Evolutionary conservation across 2,797 vertebrate genomes (phyloP), one percentile per base, ranked within the genome.

Genomic region (Chromis chromis): DNA sequence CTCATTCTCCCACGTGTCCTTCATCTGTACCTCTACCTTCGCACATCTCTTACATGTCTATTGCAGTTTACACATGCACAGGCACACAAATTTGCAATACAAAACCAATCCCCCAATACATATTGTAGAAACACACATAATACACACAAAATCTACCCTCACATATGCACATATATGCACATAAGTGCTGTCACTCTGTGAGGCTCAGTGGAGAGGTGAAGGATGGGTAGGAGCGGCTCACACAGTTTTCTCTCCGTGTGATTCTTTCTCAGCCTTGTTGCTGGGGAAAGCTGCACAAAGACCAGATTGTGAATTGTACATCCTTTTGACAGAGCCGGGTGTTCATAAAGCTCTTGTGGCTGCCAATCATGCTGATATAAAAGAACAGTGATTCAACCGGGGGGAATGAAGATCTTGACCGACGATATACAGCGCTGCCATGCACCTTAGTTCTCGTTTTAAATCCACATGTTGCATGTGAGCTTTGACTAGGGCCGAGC

Each of bases 281-380:
- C 79, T 24, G 40, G 72, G 85, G 55, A 86, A 91, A 92, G 86
- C 74, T 70, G 19, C 63, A 71, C 81, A 87, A 89, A 89, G 77
- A 73, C 82, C 63, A 54, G 73, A 70, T 77, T 85, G 80, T 79
- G 84, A 84, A 84, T 78, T 61, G 70, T 74, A 80, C 80, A 86
- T 89, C 84, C 78, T 76, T 83, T 61, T 79, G 76, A 90, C 79
- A 79, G 83, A 77, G 84, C 66, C 1, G 2, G 68, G 48, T 81
- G 78, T 88, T 83, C 67, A 13, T 57, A 74, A 83, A 67, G 81
- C 86, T 87, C 74, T 42, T 19, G 62, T 74, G 86, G 71, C 88
- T 88, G 89, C 81, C 87, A 89, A 86, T 90, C 90, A 90, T 58
- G 55, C 67, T 12, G 49, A 81, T 74, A 68, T 67, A 73, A 87